These are phyloP conservation scores for Cnemophilus loriae DNA, from an alignment of 2,113 vertebrate species.

Conservation along the genomic window DNA sequence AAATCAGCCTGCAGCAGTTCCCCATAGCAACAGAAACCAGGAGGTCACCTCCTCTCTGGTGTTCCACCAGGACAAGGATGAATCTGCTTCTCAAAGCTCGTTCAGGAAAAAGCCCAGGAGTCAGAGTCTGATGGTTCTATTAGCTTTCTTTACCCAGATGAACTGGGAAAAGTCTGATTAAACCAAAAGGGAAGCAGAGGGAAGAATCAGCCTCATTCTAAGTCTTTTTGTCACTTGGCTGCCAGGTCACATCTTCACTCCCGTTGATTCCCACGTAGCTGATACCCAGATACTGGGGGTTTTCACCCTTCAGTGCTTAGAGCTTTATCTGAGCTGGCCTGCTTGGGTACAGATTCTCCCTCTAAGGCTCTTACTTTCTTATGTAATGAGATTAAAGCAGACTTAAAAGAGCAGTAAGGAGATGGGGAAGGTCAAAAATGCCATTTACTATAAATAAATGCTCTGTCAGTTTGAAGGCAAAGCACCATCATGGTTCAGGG, in stretches of 20 bases:
- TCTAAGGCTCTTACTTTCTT: conserved; percentile 44
- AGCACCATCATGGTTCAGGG: not conserved
- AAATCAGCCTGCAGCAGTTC: not conserved
- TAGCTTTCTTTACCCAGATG: not conserved
- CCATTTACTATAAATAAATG: conserved; percentile 1
- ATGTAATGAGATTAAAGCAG: conserved; percentile 48
- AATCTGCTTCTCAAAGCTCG: not conserved
- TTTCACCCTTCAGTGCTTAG: not conserved
- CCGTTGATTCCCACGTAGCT: not conserved
- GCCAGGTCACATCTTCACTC: not conserved
- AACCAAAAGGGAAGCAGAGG: not conserved
- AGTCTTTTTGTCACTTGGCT: not conserved
- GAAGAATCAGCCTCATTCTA: not conserved
- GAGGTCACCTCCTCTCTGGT: not conserved
- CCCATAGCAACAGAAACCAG: not conserved
- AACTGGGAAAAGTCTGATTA: not conserved
- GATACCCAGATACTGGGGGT: not conserved
- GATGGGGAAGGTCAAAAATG: conserved; percentile 36
- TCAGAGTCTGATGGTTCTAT: not conserved
- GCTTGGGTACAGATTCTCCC: not conserved
- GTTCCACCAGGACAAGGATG: not conserved
- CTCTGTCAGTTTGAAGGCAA: not conserved
- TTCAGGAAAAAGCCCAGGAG: not conserved
- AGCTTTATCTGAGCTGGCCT: conserved; percentile 10
- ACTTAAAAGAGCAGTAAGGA: conserved; percentile 34